Evolutionary conservation across 1,140 invertebrate genomes (phyloP).

Genomic region (Zaprionus capensis): DNA sequence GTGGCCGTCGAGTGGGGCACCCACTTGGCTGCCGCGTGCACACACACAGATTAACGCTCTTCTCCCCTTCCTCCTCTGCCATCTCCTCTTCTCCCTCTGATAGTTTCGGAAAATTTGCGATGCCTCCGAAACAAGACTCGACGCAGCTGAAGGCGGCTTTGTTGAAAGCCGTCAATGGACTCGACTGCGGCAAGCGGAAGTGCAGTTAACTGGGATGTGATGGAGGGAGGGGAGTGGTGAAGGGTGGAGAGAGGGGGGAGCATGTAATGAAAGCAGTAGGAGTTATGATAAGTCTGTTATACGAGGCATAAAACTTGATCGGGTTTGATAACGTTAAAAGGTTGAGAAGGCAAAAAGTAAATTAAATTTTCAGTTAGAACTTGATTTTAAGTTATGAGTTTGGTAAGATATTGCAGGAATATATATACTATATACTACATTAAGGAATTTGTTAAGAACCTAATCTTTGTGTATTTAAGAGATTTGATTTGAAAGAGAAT

Average conservation of each 20-base stretch:
- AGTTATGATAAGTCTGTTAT: constrained; percentile 6
- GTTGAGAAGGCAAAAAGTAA: not conserved
- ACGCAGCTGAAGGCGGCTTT: constrained; percentile 1
- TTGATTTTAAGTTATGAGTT: not conserved
- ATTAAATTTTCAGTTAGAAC: not conserved
- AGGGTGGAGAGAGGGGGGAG: not conserved
- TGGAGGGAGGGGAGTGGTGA: not conserved
- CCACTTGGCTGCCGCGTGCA: constrained; percentile 44
- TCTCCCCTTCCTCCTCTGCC: not conserved
- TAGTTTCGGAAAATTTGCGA: constrained; percentile 58
- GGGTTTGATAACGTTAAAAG: not conserved
- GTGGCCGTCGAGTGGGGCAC: constrained; percentile 59
- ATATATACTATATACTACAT: not conserved
- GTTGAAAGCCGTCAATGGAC: not conserved
- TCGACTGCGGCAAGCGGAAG: constrained; percentile 1
- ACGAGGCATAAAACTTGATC: not conserved
- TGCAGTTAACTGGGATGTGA: not conserved
- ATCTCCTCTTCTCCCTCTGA: constrained; percentile 18
- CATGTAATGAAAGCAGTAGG: not conserved
- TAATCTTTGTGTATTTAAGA: too few relatives aligned
- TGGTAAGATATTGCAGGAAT: not conserved
- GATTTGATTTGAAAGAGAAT: too few relatives aligned
- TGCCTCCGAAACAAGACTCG: not conserved
- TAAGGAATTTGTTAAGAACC: too few relatives aligned
- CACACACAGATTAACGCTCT: constrained; percentile 67